A percentile compares a stretch with the other conserved stretches of the same genome.
phyloP scores from a whole-genome alignment of 2,113 vertebrate species.

The Nothoprocta perdicaria region DNA sequence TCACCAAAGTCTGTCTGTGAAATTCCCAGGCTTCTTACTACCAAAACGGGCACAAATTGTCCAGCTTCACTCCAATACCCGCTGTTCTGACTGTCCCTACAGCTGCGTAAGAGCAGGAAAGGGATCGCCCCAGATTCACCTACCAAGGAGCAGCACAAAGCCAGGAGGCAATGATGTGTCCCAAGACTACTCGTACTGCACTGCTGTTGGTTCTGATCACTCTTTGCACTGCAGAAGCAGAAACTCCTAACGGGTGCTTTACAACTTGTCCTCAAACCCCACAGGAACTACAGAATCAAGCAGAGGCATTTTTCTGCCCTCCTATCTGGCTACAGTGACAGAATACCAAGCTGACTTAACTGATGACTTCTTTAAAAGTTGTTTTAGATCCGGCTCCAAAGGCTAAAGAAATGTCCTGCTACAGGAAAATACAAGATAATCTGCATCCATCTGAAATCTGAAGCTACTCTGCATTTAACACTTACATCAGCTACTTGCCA shows the following conservation, averaged over 20 bases:
- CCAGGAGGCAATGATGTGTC: not conserved
- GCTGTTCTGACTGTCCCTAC: not conserved
- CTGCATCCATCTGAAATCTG: not conserved
- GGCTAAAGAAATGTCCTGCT: not conserved
- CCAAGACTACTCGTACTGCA: not conserved
- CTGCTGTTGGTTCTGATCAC: not conserved
- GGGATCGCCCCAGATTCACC: too few relatives aligned
- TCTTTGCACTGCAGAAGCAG: not conserved
- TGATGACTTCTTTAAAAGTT: not conserved
- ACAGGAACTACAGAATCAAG: not conserved
- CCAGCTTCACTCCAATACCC: not conserved
- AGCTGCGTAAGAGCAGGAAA: not conserved
- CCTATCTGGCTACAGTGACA: not conserved
- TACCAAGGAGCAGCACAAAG: not conserved
- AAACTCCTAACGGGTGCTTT: not conserved
- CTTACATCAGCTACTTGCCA: not conserved
- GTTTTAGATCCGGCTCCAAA: not conserved
- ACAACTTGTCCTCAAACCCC: not conserved
- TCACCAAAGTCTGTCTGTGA: not conserved
- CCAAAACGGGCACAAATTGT: not conserved
- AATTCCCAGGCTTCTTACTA: not conserved
- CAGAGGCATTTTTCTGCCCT: not conserved
- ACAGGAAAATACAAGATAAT: not conserved
- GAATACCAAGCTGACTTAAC: not conserved
- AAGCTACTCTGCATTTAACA: not conserved